Evolutionary conservation across 2,888 invertebrate genomes (phyloP).

Genomic region (Sarcophaga subvicina): DNA sequence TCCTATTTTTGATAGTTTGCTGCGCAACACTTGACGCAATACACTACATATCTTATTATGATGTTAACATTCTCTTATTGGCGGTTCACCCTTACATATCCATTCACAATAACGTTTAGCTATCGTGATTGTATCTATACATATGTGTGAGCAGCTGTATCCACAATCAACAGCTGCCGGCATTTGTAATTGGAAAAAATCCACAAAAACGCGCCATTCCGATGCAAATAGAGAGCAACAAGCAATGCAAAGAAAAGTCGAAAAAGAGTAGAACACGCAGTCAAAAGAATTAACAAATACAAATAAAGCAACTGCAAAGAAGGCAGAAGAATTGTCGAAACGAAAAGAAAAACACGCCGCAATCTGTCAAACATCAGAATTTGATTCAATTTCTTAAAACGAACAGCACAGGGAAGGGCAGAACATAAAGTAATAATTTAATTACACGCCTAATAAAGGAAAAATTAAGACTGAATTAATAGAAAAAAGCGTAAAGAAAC

Average conservation of each 20-base stretch:
- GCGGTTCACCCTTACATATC: too few relatives aligned
- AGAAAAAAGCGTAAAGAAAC: constrained; percentile 1
- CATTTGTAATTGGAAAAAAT: background rate
- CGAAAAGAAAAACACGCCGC: constrained; percentile 32
- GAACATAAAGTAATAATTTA: constrained; percentile 8
- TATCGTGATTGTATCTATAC: too few relatives aligned
- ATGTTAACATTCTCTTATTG: too few relatives aligned
- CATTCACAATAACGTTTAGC: too few relatives aligned
- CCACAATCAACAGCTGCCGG: background rate
- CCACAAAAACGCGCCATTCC: constrained; percentile 8
- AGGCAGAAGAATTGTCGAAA: background rate
- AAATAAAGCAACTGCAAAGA: background rate
- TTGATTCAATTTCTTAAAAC: constrained; percentile 1
- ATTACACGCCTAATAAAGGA: background rate
- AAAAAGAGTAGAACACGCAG: background rate
- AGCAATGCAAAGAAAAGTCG: background rate
- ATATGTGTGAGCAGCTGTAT: background rate
- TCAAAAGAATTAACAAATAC: constrained; percentile 3
- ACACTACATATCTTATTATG: too few relatives aligned
- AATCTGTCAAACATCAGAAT: constrained; percentile 18
- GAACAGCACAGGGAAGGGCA: background rate
- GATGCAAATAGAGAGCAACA: background rate
- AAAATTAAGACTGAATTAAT: constrained; percentile 9
- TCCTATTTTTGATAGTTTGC: too few relatives aligned
- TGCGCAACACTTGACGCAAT: too few relatives aligned